Base-by-base conservation (phyloP, 2,888 invertebrate species). In the Acleris sparsana region DNA sequence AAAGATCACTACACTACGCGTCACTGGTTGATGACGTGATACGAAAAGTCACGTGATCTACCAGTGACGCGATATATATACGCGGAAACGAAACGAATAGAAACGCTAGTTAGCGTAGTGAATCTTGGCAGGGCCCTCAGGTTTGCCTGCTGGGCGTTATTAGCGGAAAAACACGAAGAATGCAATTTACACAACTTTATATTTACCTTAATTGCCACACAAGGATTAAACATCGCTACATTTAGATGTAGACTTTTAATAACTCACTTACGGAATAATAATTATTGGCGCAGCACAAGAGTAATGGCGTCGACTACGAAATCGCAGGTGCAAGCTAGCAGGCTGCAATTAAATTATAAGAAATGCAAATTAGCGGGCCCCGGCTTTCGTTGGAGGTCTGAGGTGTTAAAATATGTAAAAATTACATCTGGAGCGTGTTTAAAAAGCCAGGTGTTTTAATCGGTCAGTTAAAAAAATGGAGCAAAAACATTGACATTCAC, bases 261-360 rank as follows among this genome's bases (percentile, higher is more conserved):
- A 71, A 75, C 77, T 74, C 80, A 80, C 80, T 84, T 80, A 77
- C 64, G 51, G 49, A 65, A 61, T 60, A 63, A 59, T 63, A 56
- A 61, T 66, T 61, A 62, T 66, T 62, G 52, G 61, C 39, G 46
- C 18, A 33, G 17, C 52, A 20, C 55, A 79, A 80, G 79, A 83
- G 64, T 78, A 75, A 83, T 82, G 77, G 73, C 74, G 70, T 69
- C 66, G 57, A 49, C 46, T 55, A 62, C 59, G 44, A 51, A 69
- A 66, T 74, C 74, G 84, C 85, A 84, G 84, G 85, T 83, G 84
- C 74, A 68, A 68, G 55, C 66, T 46, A 57, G 78, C 66, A 52
- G 43, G 78, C 79, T 83, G 85, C 79, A 69, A 73, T 72, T 72
- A 66, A 68, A 69, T 71, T 71, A 70, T 62, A 63, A 68, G 55